phyloP scores from a whole-genome alignment of 2,888 invertebrate genomes.

The Theretra japonica region DNA sequence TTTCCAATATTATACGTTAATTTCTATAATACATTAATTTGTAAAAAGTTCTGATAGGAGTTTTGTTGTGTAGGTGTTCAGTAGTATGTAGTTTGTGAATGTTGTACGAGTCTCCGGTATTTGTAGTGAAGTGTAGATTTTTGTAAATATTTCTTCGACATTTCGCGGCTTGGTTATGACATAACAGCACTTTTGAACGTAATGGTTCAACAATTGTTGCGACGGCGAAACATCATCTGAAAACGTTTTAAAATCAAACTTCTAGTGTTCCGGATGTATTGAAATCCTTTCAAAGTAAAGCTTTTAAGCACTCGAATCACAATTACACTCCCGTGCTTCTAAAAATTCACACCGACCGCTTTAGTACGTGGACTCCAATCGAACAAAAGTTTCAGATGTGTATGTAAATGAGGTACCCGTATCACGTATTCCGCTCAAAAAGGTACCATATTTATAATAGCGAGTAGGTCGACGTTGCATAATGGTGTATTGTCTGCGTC shows the following conservation, averaged over 20 bases:
- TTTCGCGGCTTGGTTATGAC: constrained; percentile 1
- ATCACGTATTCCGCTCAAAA: constrained; percentile 32
- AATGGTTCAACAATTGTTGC: constrained; percentile 29
- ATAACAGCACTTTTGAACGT: neutral
- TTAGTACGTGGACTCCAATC: constrained; percentile 53
- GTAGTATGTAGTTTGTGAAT: neutral
- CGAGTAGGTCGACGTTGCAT: constrained; percentile 18
- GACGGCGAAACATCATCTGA: constrained; percentile 33
- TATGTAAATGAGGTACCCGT: constrained; percentile 55
- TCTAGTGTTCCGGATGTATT: constrained; percentile 53
- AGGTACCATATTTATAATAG: constrained; percentile 16
- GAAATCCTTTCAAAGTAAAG: constrained; percentile 64
- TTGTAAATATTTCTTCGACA: constrained; percentile 1
- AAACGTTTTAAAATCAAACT: constrained; percentile 50
- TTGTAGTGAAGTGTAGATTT: neutral
- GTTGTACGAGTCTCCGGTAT: neutral
- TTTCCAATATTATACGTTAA: too few species aligned
- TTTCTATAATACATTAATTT: too few species aligned
- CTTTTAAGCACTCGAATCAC: constrained; percentile 71
- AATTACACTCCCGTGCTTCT: constrained; percentile 62
- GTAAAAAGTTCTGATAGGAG: neutral
- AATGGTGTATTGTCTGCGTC: constrained; percentile 15
- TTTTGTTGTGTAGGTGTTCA: neutral
- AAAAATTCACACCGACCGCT: constrained; percentile 61
- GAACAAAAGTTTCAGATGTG: constrained; percentile 58